phyloP scores from a whole-genome alignment of 2,797 vertebrate species.

The Perodicticus potto region DNA sequence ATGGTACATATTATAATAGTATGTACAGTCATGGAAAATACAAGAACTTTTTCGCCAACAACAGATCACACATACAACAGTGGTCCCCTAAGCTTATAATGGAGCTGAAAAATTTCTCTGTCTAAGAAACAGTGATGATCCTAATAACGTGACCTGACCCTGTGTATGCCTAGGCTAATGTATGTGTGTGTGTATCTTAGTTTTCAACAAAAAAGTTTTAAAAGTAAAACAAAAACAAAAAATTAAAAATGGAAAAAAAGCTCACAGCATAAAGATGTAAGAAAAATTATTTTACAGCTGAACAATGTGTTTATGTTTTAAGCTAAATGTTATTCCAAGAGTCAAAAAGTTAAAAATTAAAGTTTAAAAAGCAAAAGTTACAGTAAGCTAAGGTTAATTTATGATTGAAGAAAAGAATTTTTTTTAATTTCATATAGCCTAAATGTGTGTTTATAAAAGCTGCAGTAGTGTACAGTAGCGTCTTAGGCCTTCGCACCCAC shows the following conservation, averaged over 20 bases:
- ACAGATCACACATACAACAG: background rate
- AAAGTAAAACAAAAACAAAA: background rate
- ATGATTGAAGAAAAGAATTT: background rate
- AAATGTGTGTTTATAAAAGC: background rate
- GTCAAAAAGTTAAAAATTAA: background rate
- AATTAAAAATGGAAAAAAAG: background rate
- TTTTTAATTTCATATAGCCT: background rate
- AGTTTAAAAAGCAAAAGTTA: background rate
- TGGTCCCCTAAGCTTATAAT: background rate
- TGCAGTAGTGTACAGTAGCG: background rate
- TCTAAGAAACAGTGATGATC: background rate
- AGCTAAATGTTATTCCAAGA: background rate
- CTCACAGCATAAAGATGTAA: background rate
- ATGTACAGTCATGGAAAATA: background rate
- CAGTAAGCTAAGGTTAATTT: background rate
- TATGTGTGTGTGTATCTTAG: background rate
- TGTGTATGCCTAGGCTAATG: background rate
- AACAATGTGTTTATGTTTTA: background rate
- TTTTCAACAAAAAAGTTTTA: background rate
- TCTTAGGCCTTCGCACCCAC: background rate
- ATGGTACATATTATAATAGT: background rate
- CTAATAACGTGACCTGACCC: background rate
- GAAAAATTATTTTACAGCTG: background rate
- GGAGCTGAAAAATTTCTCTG: background rate
- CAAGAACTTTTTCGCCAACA: background rate